Base-by-base conservation (phyloP, 1,140 invertebrate genomes). In the Trachelipus rathkii region DNA sequence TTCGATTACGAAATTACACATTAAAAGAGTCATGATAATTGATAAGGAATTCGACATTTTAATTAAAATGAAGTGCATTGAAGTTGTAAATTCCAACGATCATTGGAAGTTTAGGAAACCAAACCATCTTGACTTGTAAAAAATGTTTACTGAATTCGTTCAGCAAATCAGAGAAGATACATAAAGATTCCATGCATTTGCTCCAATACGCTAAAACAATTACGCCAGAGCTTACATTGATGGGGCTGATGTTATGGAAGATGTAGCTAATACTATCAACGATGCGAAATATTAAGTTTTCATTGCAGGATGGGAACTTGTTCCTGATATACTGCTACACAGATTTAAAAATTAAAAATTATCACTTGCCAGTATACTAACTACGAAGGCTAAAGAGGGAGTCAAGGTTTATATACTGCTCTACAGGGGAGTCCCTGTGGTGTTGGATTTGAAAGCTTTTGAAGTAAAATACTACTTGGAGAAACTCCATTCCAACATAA, bases 401-500 rank as follows among this genome's bases (percentile, higher is more conserved):
- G 73, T 75, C 21, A 60, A 45, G 53, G 67, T 68, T 33, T 75
- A 67, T 68, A 67, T 75, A 44, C 67, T 75, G 73, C 45, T 75
- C 45, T 75, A 75, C 73, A 33, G 73, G n/a, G 73, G 73, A 66
- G 66, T 75, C 67, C 73, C 73, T 44, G 7, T 75, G 23, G 44
- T 46, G 43, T 11, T 60, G 69, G 66, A 75, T 75, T 44, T 67
- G 66, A 44, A 67, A 33, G 73, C 73, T 21, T 44, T 75, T 53
- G 67, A n/a, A 13, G 73, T 45, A 46, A 43, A 75, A 75, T 45
- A 75, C 53, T 44, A 44, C n/a, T 67, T 75, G 8, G 53, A 75
- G n/a, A 68, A 60, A n/a, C 60, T 75, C n/a, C 73, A 75, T 13
- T 44, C 66, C 60, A 75, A 75, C 66, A 75, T 75, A 75, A 44